phyloP scores from a whole-genome alignment of 2,797 vertebrate species.

The Trachops cirrhosus region DNA sequence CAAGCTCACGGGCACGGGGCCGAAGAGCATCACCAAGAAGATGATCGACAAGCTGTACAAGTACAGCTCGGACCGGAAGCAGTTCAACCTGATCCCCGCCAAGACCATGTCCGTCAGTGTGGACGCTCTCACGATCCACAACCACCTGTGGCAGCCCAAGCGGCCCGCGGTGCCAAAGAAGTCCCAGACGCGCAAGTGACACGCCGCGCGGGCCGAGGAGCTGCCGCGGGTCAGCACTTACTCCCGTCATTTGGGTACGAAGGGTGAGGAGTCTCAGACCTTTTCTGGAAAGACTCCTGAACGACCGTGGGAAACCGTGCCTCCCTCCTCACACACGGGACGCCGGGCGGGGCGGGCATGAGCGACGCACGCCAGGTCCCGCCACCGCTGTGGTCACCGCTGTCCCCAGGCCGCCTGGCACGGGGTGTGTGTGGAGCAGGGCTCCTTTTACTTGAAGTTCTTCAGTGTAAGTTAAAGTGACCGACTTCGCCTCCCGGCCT shows the following conservation, averaged over 20 bases:
- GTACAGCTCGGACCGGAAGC: slow-evolving; percentile 97
- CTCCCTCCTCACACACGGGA: background rate
- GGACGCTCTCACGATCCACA: slow-evolving; percentile 97
- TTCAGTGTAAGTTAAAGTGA: slow-evolving; percentile 81
- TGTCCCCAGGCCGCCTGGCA: slow-evolving; percentile 68
- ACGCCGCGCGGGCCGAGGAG: background rate
- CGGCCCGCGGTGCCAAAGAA: slow-evolving; percentile 93
- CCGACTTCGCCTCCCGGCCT: slow-evolving; percentile 66
- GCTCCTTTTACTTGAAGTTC: slow-evolving; percentile 90
- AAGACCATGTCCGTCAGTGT: slow-evolving; percentile 98
- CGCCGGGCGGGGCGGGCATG: slow-evolving; percentile 32
- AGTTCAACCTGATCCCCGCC: slow-evolving; percentile 96
- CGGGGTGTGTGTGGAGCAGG: slow-evolving; percentile 84
- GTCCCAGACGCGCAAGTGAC: slow-evolving; percentile 89
- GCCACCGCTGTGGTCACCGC: slow-evolving; percentile 60
- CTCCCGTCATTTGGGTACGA: slow-evolving; percentile 70
- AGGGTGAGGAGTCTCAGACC: slow-evolving; percentile 70
- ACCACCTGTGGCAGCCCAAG: slow-evolving; percentile 97
- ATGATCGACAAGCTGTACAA: slow-evolving; percentile 99
- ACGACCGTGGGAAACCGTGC: background rate
- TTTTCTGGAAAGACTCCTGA: slow-evolving; percentile 72
- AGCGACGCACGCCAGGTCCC: slow-evolving; percentile 65
- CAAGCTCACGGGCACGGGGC: slow-evolving; percentile 95
- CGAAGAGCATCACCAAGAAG: slow-evolving; percentile 95
- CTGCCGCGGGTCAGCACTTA: slow-evolving; percentile 55